Base-by-base conservation (phyloP, 2,797 vertebrate genomes). In the Sternarchorhynchus goeldii region DNA sequence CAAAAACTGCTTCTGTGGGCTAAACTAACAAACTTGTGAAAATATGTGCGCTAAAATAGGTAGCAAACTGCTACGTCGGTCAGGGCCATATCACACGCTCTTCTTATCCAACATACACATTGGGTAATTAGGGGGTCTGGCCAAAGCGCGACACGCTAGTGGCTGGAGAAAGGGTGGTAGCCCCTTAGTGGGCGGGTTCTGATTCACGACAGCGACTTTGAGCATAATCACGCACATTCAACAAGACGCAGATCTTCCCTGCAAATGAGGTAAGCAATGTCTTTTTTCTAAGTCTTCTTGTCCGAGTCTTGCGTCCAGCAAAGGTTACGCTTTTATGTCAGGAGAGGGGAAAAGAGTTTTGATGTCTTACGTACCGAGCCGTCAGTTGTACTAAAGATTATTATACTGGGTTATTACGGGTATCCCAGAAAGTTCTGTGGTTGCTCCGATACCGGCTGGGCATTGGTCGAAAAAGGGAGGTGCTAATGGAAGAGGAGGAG, bases 401-500 rank as follows among this genome's bases (percentile, higher is more conserved):
- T n/a, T n/a, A n/a, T n/a, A 50, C 45, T 50, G 45, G 45, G 45
- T 14, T 14, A 2, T 50, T 50, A 50, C 12, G 10, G 14, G 10
- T 50, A 10, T 10, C 45, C 45, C 45, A 50, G 45, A 50, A 50
- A 50, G 45, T 50, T 50, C 45, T 50, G 10, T 50, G 10, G 10
- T 14, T 50, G 45, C 3, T 50, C 45, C 45, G 1, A 50, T 45
- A 45, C 41, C 45, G 12, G 45, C 45, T 12, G 45, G 2, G 45
- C 45, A 50, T 50, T 10, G 41, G 45, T 50, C 10, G 45, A 50
- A 20, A 25, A 57, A 39, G 56, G 77, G 77, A 60, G 63, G 56
- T 62, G 71, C 70, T 67, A 21, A 20, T 67, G 63, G 10, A 74
- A 36, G 65, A 67, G 91, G 90, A 84, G 88, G 88, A 59, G 88